phyloP scores from a whole-genome alignment of 2,113 vertebrate species.

The Crotalus viridis region DNA sequence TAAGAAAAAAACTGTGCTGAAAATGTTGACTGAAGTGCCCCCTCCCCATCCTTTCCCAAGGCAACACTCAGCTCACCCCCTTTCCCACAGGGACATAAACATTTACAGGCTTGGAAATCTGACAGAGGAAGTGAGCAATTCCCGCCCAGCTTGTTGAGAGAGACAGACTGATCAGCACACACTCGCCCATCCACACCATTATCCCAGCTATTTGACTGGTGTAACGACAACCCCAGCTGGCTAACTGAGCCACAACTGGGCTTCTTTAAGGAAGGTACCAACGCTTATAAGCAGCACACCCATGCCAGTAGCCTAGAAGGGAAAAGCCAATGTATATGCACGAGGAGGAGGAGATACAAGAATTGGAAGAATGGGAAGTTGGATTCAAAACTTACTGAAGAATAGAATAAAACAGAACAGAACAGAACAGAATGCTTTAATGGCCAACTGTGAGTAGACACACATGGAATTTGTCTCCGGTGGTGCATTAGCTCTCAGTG shows the following conservation, averaged over 20 bases:
- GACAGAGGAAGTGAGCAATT: neutral
- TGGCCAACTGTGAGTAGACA: neutral
- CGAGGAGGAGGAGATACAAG: neutral
- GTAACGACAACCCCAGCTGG: neutral
- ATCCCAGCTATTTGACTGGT: neutral
- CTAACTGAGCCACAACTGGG: neutral
- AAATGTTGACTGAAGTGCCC: neutral
- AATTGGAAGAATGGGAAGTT: neutral
- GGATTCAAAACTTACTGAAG: neutral
- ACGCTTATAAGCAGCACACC: neutral
- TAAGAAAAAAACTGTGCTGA: neutral
- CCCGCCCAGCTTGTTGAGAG: neutral
- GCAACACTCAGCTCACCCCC: neutral
- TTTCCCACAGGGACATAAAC: neutral
- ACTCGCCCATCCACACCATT: neutral
- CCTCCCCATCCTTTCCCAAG: neutral
- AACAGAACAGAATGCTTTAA: neutral
- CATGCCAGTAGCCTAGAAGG: neutral
- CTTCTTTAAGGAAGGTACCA: neutral
- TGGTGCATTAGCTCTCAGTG: neutral
- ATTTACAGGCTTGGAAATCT: neutral
- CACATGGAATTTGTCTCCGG: neutral
- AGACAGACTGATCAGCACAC: neutral
- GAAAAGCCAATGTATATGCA: neutral
- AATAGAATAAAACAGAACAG: neutral